Percentiles rank a stretch among this genome's conserved stretches.
Conservation (phyloP, 2,888 invertebrate species). For the Brenthis daphne region DNA sequence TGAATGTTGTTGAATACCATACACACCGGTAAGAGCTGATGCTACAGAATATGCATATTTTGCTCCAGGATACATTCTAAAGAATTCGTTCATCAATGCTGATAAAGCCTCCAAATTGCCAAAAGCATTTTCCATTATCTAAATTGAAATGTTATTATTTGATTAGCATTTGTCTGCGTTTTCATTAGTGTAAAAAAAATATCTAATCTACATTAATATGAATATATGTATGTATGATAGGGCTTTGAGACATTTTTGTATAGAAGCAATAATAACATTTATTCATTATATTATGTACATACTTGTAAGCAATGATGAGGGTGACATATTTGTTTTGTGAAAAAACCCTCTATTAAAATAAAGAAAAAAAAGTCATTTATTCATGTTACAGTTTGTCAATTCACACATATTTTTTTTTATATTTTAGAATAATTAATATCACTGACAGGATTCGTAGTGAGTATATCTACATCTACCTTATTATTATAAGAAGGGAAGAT, state of each 20-base stretch:
- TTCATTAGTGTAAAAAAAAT: neutral
- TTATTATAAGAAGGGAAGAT: too few species aligned
- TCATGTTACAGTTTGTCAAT: too few species aligned
- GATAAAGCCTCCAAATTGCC: constrained; percentile 64
- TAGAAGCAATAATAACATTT: neutral
- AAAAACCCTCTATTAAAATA: too few species aligned
- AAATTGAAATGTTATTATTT: constrained; percentile 27
- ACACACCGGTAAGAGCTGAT: constrained; percentile 62
- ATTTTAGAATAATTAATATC: too few species aligned
- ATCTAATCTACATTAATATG: too few species aligned
- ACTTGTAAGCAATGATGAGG: too few species aligned
- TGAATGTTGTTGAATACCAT: constrained; percentile 55
- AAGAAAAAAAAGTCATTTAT: too few species aligned
- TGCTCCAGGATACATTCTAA: constrained; percentile 61
- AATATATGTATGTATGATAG: too few species aligned
- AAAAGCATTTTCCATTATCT: constrained; percentile 66
- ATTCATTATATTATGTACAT: too few species aligned
- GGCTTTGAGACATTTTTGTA: too few species aligned
- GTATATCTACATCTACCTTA: neutral
- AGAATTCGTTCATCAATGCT: constrained; percentile 70
- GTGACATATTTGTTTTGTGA: too few species aligned
- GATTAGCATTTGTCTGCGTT: neutral
- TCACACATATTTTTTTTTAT: too few species aligned
- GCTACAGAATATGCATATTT: constrained; percentile 65
- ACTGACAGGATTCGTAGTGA: neutral